Conservation (phyloP, 2,113 vertebrate genomes). For the Xiphophorus maculatus region DNA sequence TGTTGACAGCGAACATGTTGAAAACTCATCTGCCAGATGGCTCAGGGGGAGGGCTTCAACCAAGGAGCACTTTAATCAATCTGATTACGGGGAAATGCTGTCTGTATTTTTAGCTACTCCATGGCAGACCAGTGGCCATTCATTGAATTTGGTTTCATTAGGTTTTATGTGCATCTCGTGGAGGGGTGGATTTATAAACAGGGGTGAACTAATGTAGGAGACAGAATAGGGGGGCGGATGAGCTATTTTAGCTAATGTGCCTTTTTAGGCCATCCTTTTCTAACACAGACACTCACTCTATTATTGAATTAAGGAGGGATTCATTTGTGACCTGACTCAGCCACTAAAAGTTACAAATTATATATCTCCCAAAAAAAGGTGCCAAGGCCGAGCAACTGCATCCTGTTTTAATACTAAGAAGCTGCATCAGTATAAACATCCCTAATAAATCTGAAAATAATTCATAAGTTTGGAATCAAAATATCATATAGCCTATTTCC, state of each 20-base stretch:
- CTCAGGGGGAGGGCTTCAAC: slow-evolving; percentile 69
- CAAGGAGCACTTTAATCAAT: slow-evolving; percentile 78
- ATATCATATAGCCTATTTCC: neutral
- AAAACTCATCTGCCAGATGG: slow-evolving; percentile 74
- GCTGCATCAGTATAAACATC: slow-evolving; percentile 28
- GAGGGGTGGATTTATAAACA: slow-evolving; percentile 45
- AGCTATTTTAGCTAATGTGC: slow-evolving; percentile 22
- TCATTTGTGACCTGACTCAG: slow-evolving; percentile 4
- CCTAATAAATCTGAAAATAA: slow-evolving; percentile 7
- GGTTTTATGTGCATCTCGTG: slow-evolving; percentile 57
- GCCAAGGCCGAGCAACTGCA: slow-evolving; percentile 5
- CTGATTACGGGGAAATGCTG: slow-evolving; percentile 79
- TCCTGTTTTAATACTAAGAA: slow-evolving; percentile 30
- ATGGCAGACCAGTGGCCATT: slow-evolving; percentile 67
- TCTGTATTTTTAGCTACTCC: slow-evolving; percentile 78
- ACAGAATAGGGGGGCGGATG: slow-evolving; percentile 3
- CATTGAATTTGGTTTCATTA: slow-evolving; percentile 77
- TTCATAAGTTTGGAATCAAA: neutral
- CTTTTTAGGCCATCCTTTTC: slow-evolving; percentile 15
- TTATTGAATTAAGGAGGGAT: slow-evolving; percentile 19
- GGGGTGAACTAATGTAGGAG: slow-evolving; percentile 17
- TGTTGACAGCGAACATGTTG: slow-evolving; percentile 63
- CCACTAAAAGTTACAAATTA: slow-evolving; percentile 5
- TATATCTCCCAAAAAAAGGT: neutral
- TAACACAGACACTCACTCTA: slow-evolving; percentile 16